Base-by-base conservation (phyloP, 2,797 vertebrate genomes). In the Botia almorhae region DNA sequence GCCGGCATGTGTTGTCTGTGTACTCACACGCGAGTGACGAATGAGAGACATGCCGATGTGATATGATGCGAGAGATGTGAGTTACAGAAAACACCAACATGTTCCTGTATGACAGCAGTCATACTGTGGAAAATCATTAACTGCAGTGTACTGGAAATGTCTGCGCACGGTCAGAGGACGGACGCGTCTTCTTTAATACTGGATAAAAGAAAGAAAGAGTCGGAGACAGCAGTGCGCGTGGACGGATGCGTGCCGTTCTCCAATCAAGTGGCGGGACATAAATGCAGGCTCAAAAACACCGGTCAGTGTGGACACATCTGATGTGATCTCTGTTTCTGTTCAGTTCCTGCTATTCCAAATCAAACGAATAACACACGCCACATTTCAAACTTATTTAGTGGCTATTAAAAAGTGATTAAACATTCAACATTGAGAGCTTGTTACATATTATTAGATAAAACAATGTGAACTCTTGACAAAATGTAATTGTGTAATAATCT, bases 241-340 rank as follows among this genome's bases (percentile, higher is more conserved):
- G 51, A 93, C 84, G 94, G 94, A 85, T 94, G 94, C 80, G 91
- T 94, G 67, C 95, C 94, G 0, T 93, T 95, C 10, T 92, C 94
- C 76, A 93, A 95, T 88, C 95, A 95, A 90, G 95, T 95, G 91
- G 43, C 43, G 10, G 43, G 43, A 46, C 43, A 46, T 89, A 95
- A 94, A 91, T 92, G 93, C 73, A 94, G 94, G 83, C 92, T 94
- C 88, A 91, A 94, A 89, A 94, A 94, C 93, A 93, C 94, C 78
- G 95, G 95, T 96, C 85, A 93, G 94, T 94, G 82, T 23, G 21
- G 8, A 56, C 23, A 4, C 43, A 5, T 43, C 23, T 63, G 21
- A 17, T 19, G 51, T 55, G 17, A 55, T 17, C 17, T 26, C 11
- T 64, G 16, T 36, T 64, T 64, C 29, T 36, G 61, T 4, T 36